phyloP scores from a whole-genome alignment of 1,140 invertebrate species.

The Drosophila repleta region DNA sequence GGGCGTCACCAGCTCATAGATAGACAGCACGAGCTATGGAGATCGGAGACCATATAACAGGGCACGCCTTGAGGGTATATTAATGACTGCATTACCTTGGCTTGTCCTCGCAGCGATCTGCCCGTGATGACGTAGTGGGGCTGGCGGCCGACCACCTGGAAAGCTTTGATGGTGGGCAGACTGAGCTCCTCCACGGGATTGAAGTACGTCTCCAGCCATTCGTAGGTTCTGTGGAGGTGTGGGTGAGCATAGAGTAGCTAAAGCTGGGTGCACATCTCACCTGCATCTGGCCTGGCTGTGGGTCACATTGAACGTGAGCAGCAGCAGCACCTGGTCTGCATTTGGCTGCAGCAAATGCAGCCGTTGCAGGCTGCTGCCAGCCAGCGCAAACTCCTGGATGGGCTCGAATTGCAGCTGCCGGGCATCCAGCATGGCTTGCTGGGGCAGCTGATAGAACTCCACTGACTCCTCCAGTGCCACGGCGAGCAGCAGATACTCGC shows the following conservation, averaged over 20 bases:
- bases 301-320: constrained; percentile 57
- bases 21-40: constrained; percentile 55
- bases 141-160: constrained; percentile 58
- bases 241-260: not conserved
- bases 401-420: constrained; percentile 48
- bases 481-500: constrained; percentile 57
- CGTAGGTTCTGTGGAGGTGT: constrained; percentile 57
- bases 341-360: constrained; percentile 57
- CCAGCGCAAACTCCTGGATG: constrained; percentile 67
- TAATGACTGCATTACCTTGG: constrained; percentile 49
- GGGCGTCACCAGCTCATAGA: constrained; percentile 51
- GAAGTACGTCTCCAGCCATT: constrained; percentile 75
- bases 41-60: too few species aligned
- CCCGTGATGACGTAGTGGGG: constrained; percentile 63
- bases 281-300: constrained; percentile 50
- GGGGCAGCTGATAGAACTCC: constrained; percentile 69
- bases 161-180: constrained; percentile 53
- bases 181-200: constrained; percentile 70
- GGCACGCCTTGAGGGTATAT: too few species aligned
- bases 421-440: constrained; percentile 27
- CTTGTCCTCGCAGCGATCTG: constrained; percentile 46
- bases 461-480: constrained; percentile 59
- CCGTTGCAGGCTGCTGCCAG: constrained; percentile 54
- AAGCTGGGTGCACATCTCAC: constrained; percentile 24
- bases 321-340: constrained; percentile 59